Conservation (phyloP, 1,140 invertebrate genomes). For the Formica exsecta region DNA sequence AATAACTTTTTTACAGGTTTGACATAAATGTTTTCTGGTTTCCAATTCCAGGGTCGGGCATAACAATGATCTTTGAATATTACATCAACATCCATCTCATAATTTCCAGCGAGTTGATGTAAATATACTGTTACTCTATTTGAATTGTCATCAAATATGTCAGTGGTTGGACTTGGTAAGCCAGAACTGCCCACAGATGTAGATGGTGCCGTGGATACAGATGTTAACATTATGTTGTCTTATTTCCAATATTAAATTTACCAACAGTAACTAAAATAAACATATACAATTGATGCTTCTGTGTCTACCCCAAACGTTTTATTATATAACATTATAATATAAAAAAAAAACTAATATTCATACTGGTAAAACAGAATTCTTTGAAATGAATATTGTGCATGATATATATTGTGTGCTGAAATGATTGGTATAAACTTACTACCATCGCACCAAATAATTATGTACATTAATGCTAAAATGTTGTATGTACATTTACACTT, state of each 20-base stretch:
- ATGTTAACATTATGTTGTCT: conserved; percentile 48
- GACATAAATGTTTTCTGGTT: conserved; percentile 89
- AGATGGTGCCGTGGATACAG: conserved; percentile 49
- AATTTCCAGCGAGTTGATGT: conserved; percentile 80
- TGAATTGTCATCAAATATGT: conserved; percentile 80
- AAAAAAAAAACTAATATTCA: not conserved
- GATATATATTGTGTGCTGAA: not conserved
- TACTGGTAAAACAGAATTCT: not conserved
- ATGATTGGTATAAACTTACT: not conserved
- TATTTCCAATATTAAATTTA: not conserved
- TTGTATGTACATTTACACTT: not conserved
- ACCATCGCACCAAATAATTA: not conserved
- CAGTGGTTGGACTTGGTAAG: conserved; percentile 76
- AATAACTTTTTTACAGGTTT: conserved; percentile 88
- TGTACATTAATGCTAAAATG: not conserved
- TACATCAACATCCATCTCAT: conserved; percentile 81
- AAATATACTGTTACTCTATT: conserved; percentile 83
- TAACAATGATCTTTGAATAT: conserved; percentile 90
- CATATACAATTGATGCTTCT: not conserved
- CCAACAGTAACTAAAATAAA: not conserved
- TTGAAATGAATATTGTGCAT: conserved; percentile 2
- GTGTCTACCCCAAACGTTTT: not conserved
- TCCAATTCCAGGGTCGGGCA: conserved; percentile 90
- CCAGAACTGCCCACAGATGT: conserved; percentile 65
- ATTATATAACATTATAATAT: not conserved